Conservation (phyloP, 2,113 vertebrate species). For the Crotalus horridus region DNA sequence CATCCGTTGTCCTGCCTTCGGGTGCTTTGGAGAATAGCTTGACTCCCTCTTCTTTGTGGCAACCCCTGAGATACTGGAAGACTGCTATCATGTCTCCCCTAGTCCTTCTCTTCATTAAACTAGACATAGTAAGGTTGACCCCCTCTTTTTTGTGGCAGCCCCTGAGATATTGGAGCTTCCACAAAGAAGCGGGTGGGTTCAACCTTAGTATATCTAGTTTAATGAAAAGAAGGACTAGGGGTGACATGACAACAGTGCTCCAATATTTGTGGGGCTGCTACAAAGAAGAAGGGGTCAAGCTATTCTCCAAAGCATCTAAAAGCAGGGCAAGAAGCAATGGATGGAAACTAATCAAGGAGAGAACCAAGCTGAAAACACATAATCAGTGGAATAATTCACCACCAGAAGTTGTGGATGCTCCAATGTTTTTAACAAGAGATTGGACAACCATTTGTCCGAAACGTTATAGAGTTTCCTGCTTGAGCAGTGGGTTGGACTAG, state of each 20-base stretch:
- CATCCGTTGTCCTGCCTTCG: neutral
- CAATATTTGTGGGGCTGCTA: neutral
- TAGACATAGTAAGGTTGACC: too few species aligned
- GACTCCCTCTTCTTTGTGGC: neutral
- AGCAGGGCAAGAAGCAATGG: neutral
- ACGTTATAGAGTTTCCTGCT: neutral
- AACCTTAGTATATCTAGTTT: neutral
- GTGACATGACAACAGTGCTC: neutral
- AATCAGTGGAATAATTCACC: neutral
- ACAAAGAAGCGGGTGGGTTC: neutral
- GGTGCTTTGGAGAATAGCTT: neutral
- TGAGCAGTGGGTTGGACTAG: neutral
- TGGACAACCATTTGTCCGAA: neutral
- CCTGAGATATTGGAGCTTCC: neutral
- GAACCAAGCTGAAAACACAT: neutral
- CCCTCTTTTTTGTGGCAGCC: neutral
- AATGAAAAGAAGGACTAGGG: neutral
- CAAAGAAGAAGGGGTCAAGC: neutral
- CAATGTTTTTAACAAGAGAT: neutral
- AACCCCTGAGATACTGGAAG: neutral
- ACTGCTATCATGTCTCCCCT: neutral
- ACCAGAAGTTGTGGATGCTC: neutral
- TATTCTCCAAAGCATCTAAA: neutral
- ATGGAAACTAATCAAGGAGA: neutral
- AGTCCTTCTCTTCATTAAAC: too few species aligned